Evolutionary conservation across 2,888 invertebrate species (phyloP), one percentile per base, ranked within the genome.

Genomic region (Orchesellides sinensis): DNA sequence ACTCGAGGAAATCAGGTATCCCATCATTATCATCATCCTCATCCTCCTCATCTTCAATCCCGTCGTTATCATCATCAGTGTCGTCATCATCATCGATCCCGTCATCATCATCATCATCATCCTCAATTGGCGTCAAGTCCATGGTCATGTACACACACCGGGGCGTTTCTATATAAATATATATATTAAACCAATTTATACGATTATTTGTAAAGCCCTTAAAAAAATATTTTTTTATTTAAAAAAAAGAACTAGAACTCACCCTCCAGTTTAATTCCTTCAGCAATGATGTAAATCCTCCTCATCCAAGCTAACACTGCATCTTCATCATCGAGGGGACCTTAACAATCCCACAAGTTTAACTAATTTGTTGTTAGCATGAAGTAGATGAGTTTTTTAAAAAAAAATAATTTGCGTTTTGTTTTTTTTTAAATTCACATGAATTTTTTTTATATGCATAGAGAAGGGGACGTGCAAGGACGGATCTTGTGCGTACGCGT

Each of bases 231-330:
- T 56, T 56, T 25, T 6, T 12, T n/a, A 17, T 52, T 10, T 10
- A 32, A 14, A n/a, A 40, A 5, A 5, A 25, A 14, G 27, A 17
- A 27, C 4, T 4, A n/a, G 49, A 23, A 23, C 65, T 84, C 79
- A 78, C 83, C 84, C 19, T 85, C 75, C n/a, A 83, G 70, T 40
- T 84, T 77, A 40, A 84, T 59, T 40, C 80, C 80, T 63, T 82
- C 61, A 56, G 80, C 77, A 69, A 87, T 83, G 45, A 78, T 75
- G 69, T 87, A 85, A 56, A 85, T 85, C 90, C 94, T 94, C 83
- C 95, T 92, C 93, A 97, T 96, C 97, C 97, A 97, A 88, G 95
- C 94, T 88, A 97, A 92, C 8, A 97, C 96, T 90, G 95, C 94
- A 66, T 92, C 92, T 90, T 96, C 96, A 89, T 96, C 95, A 85